Conservation (phyloP, 2,113 vertebrate species). For the Sciurus niger region DNA sequence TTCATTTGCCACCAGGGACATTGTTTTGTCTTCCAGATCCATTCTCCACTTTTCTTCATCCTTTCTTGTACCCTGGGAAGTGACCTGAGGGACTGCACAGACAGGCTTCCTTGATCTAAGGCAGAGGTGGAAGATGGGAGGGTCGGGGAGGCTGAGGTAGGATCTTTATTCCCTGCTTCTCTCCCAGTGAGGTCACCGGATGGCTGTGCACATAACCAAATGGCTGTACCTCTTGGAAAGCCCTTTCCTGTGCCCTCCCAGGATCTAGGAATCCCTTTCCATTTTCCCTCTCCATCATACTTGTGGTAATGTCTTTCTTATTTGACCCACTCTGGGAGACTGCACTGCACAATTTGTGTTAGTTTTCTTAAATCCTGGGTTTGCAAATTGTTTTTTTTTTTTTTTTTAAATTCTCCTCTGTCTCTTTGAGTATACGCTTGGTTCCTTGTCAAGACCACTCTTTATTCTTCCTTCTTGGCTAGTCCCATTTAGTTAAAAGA, state of each 20-base stretch:
- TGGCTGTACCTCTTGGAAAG: neutral
- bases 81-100: neutral
- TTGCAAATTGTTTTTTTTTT: constrained; percentile 35
- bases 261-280: neutral
- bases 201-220: neutral
- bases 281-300: neutral
- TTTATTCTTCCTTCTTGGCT: neutral
- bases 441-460: neutral
- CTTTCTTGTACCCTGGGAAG: neutral
- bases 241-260: too few relatives aligned
- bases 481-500: constrained; percentile 20
- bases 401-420: neutral
- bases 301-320: neutral
- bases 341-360: neutral
- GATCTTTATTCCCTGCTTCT: neutral
- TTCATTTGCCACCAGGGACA: neutral
- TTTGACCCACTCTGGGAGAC: neutral
- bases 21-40: neutral
- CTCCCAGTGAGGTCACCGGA: neutral
- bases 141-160: neutral
- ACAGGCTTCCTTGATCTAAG: neutral
- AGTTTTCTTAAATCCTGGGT: neutral
- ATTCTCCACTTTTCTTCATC: neutral
- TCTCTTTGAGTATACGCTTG: neutral
- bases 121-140: neutral